Evolutionary conservation across 2,888 invertebrate genomes (phyloP), one percentile per base, ranked within the genome.

Genomic region (Chaitophorus viminalis): DNA sequence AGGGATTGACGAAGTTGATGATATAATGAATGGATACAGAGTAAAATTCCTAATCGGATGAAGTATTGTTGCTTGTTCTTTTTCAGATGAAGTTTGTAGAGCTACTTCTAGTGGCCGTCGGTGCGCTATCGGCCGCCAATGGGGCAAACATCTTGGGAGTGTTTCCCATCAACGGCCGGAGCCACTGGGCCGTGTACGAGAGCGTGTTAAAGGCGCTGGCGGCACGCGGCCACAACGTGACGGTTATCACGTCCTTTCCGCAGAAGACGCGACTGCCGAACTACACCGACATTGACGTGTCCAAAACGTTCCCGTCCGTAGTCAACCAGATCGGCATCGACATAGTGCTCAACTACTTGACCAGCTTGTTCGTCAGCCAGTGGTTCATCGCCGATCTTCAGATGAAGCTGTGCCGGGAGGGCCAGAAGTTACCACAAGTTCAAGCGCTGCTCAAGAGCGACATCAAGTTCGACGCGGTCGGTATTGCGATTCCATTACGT

Each of bases 191-290:
- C 88, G 90, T 92, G 90, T 90, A 93, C 72, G 91, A 92, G 89
- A 92, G 92, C 0, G 91, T 93, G 39, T 92, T 93, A 5, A 90
- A 93, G 76, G 93, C 93, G 89, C 90, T 93, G 76, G 93, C 93
- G 8, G 90, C 91, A 29, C 91, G 92, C 83, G 93, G 93, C 0
- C 93, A 93, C 89, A 92, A 93, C 90, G 92, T 93, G 0, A 93
- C 93, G 3, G 92, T 93, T 1, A 92, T 93, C 31, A 92, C 93
- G 8, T 91, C 92, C 3, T 90, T 91, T 87, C 91, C 90, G 82
- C 92, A 92, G 82, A 90, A 90, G 0, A 90, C 91, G 21, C 91
- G 91, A 8, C 91, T 92, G 1, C 89, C 91, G 0, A 93, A 92
- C 89, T 93, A 92, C 88, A 91, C 91, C 11, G 89, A 89, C 29